These are phyloP conservation scores for Microtus oregoni DNA, from an alignment of 2,113 vertebrate species.

Conservation along the genomic window DNA sequence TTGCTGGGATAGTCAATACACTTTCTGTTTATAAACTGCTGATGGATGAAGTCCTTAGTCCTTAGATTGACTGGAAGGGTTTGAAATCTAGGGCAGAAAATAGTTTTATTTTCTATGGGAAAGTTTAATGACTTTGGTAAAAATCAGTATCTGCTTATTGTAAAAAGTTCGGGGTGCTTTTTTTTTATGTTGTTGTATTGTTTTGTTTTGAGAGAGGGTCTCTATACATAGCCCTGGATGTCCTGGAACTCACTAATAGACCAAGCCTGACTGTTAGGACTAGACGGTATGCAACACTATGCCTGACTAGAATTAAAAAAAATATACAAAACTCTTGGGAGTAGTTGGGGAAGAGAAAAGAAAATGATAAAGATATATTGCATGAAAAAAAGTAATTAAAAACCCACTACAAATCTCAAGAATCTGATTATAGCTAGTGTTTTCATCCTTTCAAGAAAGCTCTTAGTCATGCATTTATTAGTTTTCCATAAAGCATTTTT, in stretches of 20 bases:
- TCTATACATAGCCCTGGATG: neutral
- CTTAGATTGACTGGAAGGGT: conserved; percentile 27
- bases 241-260: neutral
- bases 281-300: neutral
- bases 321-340: neutral
- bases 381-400: neutral
- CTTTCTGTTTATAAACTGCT: neutral
- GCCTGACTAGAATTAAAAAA: neutral
- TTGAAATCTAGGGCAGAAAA: conserved; percentile 34
- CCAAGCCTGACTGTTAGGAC: neutral
- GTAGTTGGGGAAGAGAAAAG: neutral
- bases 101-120: conserved; percentile 23
- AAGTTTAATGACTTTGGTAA: conserved; percentile 31
- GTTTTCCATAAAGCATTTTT: neutral
- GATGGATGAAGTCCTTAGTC: neutral
- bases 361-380: neutral
- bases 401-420: neutral
- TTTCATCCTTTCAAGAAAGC: neutral
- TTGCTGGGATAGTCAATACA: neutral
- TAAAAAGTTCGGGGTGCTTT: conserved; percentile 5
- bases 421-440: neutral
- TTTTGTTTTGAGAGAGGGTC: neutral
- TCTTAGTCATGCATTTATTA: neutral
- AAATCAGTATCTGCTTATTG: conserved; percentile 30
- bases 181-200: neutral